Percentiles rank a stretch among this genome's conserved stretches.
Evolutionary conservation across 2,113 vertebrate species (phyloP).

Genomic region (Eidolon helvum): DNA sequence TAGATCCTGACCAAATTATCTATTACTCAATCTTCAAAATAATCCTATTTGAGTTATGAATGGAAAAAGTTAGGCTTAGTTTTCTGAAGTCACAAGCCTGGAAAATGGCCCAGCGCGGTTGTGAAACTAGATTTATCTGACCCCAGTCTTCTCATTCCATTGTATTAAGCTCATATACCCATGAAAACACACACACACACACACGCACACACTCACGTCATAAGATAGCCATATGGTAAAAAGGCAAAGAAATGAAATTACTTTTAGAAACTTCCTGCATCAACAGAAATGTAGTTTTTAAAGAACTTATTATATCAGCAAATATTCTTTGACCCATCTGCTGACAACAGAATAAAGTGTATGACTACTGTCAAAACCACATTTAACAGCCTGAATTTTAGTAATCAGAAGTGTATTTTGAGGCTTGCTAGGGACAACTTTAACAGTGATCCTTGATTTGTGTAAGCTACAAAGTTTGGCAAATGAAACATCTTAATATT

Average conservation of each 20-base stretch:
- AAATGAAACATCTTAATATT: conserved; percentile 12
- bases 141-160: conserved; percentile 59
- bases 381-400: conserved; percentile 10
- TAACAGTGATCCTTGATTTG: conserved; percentile 24
- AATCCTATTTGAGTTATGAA: conserved; percentile 21
- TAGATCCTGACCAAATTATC: neutral
- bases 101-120: conserved; percentile 44
- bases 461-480: neutral
- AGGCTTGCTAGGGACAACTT: neutral
- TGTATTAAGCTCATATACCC: conserved; percentile 50
- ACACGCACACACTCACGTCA: neutral
- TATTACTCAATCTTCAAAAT: conserved; percentile 44
- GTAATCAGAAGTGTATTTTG: neutral
- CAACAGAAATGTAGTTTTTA: neutral
- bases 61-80: conserved; percentile 53
- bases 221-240: neutral
- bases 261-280: neutral
- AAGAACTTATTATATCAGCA: neutral
- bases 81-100: conserved; percentile 49
- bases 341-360: neutral
- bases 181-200: neutral
- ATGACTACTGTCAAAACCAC: neutral
- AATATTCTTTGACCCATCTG: neutral
- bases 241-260: conserved; percentile 9
- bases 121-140: conserved; percentile 67